A percentile compares a stretch with the other conserved stretches of the same genome.
phyloP scores from a whole-genome alignment of 2,797 vertebrate species.

The Eidolon dupreanum region DNA sequence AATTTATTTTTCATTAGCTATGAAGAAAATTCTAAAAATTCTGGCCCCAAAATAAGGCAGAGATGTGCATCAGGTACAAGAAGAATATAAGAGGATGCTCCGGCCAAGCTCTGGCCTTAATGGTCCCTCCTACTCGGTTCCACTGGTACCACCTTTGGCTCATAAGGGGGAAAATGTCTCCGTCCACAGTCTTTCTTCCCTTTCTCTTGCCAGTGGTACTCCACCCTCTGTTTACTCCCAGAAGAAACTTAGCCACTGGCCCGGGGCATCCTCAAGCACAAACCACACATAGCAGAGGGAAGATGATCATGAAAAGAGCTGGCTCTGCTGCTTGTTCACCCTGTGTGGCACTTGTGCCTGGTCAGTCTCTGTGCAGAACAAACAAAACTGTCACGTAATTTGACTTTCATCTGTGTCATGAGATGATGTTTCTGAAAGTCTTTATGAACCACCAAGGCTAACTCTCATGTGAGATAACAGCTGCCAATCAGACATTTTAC shows the following conservation, averaged over 20 bases:
- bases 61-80: background rate
- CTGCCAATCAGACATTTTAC: background rate
- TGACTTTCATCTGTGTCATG: background rate
- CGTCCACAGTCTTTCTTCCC: background rate
- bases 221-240: background rate
- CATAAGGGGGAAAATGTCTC: background rate
- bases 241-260: background rate
- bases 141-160: background rate
- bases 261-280: background rate
- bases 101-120: background rate
- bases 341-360: background rate
- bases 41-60: background rate
- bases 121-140: background rate
- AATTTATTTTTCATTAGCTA: background rate
- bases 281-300: background rate
- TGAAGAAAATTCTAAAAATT: background rate
- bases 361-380: background rate
- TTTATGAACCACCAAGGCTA: background rate
- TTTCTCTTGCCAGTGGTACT: background rate
- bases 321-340: background rate
- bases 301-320: background rate
- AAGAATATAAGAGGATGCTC: background rate
- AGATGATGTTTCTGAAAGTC: conserved; percentile 6
- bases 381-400: background rate
- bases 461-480: background rate